Conservation (phyloP, 1,140 invertebrate species). For the Periplaneta americana region DNA sequence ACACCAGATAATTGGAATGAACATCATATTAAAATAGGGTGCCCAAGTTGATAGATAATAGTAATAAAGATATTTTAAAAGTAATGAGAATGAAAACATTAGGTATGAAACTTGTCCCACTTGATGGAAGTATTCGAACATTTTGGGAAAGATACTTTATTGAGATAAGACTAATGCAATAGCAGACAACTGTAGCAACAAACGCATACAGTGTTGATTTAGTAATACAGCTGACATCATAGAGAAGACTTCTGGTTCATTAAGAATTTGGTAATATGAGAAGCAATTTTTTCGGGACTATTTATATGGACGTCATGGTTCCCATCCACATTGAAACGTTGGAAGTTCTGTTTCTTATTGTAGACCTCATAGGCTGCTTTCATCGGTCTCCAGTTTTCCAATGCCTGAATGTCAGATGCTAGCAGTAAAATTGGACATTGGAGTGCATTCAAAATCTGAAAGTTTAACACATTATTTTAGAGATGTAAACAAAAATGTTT, state of each 20-base stretch:
- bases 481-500: constrained; percentile 20
- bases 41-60: too few species aligned
- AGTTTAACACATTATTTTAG: neutral
- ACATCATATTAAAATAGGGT: too few species aligned
- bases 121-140: too few species aligned
- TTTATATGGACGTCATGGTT: constrained; percentile 60
- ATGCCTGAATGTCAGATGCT: neutral
- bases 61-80: too few species aligned
- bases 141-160: too few species aligned
- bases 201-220: neutral
- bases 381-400: neutral
- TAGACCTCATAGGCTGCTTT: neutral
- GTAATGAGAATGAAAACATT: too few species aligned
- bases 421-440: neutral
- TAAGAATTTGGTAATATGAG: constrained; percentile 39
- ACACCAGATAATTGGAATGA: too few species aligned
- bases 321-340: constrained; percentile 41
- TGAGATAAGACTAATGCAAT: too few species aligned
- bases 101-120: too few species aligned
- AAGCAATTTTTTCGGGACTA: constrained; percentile 45
- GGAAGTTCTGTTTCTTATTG: constrained; percentile 25
- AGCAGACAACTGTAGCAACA: too few species aligned
- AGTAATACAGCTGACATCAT: constrained; percentile 24
- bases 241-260: constrained; percentile 23
- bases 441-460: neutral